These are phyloP conservation scores for Lepisosteus osseus DNA, from an alignment of 2,113 vertebrate species.

Conservation along the genomic window DNA sequence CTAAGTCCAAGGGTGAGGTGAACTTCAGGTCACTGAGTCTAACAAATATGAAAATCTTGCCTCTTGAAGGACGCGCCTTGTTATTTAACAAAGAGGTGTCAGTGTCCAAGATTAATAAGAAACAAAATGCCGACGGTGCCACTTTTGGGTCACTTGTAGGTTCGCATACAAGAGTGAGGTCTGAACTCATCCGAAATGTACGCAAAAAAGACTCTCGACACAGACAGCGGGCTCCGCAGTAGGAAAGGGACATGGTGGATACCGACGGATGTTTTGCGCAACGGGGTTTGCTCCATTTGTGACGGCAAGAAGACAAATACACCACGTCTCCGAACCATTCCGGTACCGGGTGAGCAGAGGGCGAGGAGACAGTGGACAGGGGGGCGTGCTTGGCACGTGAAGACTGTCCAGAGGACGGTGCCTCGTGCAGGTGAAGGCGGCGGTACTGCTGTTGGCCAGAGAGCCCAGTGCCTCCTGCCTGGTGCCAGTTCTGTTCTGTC, in stretches of 20 bases:
- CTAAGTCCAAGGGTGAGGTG: conserved; percentile 99
- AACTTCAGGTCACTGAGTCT: conserved; percentile 98
- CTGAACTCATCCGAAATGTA: conserved; percentile 47
- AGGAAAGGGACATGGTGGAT: too few species aligned
- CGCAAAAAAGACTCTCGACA: too few species aligned
- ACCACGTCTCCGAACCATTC: neutral
- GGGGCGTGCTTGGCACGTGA: neutral
- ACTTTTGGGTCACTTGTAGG: conserved; percentile 90
- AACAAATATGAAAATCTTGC: conserved; percentile 99
- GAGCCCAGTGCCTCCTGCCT: too few species aligned
- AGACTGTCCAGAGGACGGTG: neutral
- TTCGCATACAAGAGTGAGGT: conserved; percentile 63
- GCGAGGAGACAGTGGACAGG: neutral
- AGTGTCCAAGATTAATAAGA: conserved; percentile 99
- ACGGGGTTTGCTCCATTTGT: too few species aligned
- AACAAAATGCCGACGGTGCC: conserved; percentile 97
- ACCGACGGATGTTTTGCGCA: too few species aligned
- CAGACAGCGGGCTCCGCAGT: too few species aligned
- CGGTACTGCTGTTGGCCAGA: neutral
- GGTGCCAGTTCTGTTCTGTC: too few species aligned
- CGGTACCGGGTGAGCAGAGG: too few species aligned
- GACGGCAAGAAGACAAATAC: neutral
- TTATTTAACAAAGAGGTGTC: conserved; percentile 99
- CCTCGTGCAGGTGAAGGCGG: neutral
- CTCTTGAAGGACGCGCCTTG: conserved; percentile 93